phyloP scores from a whole-genome alignment of 2,888 invertebrate species.

The Hofmannophila pseudospretella region DNA sequence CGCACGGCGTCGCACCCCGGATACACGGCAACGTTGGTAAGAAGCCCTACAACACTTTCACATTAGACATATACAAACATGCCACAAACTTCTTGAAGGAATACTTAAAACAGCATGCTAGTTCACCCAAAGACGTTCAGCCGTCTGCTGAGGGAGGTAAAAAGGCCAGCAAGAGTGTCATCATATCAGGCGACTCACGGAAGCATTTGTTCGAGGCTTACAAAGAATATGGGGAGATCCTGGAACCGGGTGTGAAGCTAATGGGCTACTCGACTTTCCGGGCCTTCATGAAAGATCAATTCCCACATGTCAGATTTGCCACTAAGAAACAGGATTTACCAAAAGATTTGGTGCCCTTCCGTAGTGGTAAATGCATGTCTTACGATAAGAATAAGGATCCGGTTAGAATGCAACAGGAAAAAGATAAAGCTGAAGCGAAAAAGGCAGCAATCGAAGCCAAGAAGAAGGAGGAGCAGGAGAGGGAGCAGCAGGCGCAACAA shows the following conservation, averaged over 20 bases:
- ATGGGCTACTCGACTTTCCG: slow-evolving; percentile 90
- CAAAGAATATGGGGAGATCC: slow-evolving; percentile 83
- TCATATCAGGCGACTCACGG: slow-evolving; percentile 75
- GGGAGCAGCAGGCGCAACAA: slow-evolving; percentile 61
- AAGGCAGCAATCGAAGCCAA: slow-evolving; percentile 71
- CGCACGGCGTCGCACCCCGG: slow-evolving; percentile 86
- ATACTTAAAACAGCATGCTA: slow-evolving; percentile 82
- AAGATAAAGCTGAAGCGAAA: slow-evolving; percentile 70
- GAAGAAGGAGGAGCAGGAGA: slow-evolving; percentile 68
- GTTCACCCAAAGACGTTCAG: slow-evolving; percentile 70
- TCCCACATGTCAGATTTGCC: slow-evolving; percentile 86
- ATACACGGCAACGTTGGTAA: slow-evolving; percentile 89
- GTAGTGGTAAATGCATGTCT: slow-evolving; percentile 74
- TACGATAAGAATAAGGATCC: slow-evolving; percentile 76
- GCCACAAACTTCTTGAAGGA: slow-evolving; percentile 87
- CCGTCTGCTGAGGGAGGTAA: slow-evolving; percentile 68
- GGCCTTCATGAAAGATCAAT: slow-evolving; percentile 89
- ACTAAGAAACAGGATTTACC: slow-evolving; percentile 74
- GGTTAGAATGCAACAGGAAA: slow-evolving; percentile 66
- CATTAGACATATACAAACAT: slow-evolving; percentile 86
- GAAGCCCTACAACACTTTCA: slow-evolving; percentile 88
- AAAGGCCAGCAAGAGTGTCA: slow-evolving; percentile 67
- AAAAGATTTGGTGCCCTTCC: slow-evolving; percentile 71
- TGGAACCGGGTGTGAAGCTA: slow-evolving; percentile 83
- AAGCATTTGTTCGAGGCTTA: slow-evolving; percentile 87